phyloP scores from a whole-genome alignment of 2,113 vertebrate species.

The Mesoclemmys tuberculata region DNA sequence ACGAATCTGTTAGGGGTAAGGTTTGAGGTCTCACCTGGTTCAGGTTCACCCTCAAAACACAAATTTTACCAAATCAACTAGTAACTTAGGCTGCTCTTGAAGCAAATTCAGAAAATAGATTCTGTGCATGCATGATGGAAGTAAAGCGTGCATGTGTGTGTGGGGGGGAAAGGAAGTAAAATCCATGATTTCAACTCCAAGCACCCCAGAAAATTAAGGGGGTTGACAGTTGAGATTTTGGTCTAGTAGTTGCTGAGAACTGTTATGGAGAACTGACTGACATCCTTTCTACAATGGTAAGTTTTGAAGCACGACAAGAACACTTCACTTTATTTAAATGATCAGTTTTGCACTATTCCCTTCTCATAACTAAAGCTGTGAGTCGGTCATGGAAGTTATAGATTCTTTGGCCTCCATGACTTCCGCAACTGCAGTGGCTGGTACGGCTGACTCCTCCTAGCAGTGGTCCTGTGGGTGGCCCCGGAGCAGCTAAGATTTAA shows the following conservation, averaged over 20 bases:
- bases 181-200: not conserved
- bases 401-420: too few species aligned
- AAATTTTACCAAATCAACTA: not conserved
- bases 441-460: too few species aligned
- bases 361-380: not conserved
- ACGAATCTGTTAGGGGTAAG: constrained; percentile 13
- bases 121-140: not conserved
- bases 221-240: not conserved
- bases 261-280: not conserved
- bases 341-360: not conserved
- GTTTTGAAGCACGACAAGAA: not conserved
- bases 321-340: not conserved
- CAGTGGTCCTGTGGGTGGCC: too few species aligned
- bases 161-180: not conserved
- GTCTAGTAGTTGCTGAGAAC: not conserved
- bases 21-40: constrained; percentile 14
- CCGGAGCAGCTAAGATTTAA: too few species aligned
- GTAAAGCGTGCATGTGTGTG: not conserved
- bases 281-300: not conserved
- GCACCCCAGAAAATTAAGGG: not conserved
- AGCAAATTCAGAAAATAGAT: not conserved
- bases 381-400: too few species aligned
- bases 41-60: constrained; percentile 25
- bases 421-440: too few species aligned
- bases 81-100: not conserved